Evolutionary conservation across 2,113 vertebrate species (phyloP).

Genomic region (Dolichallabes microphthalmus): DNA sequence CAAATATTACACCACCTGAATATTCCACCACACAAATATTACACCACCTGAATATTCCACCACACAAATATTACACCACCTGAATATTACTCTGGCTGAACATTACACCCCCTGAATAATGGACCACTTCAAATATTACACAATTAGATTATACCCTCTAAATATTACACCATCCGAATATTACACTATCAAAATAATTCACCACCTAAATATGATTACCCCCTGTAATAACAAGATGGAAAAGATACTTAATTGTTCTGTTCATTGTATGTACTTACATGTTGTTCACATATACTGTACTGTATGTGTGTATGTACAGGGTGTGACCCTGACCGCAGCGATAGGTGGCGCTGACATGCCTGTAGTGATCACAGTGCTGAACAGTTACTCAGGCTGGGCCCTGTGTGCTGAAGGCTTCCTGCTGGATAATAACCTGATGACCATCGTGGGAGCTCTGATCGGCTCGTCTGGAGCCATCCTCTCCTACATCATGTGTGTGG

Average conservation of each 20-base stretch:
- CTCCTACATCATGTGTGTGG: slow-evolving; percentile 83
- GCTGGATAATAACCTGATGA: slow-evolving; percentile 78
- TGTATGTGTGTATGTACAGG: slow-evolving; percentile 57
- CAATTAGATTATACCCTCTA: no score
- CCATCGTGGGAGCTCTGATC: slow-evolving; percentile 78
- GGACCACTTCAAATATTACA: not conserved
- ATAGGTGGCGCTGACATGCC: slow-evolving; percentile 82
- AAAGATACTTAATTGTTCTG: not conserved
- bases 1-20: not conserved
- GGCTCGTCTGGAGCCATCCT: slow-evolving; percentile 80
- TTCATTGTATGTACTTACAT: not conserved
- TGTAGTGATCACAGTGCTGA: slow-evolving; percentile 78
- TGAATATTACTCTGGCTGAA: not conserved
- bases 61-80: no score
- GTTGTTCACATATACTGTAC: not conserved
- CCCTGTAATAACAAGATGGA: not conserved
- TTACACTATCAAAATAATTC: not conserved
- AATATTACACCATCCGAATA: not conserved
- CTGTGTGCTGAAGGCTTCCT: slow-evolving; percentile 78
- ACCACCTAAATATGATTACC: not conserved
- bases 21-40: no score
- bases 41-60: no score
- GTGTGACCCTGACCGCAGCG: slow-evolving; percentile 77
- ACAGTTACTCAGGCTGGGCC: slow-evolving; percentile 81
- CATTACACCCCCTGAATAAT: not conserved